These are phyloP conservation scores for Autographa pulchrina DNA, from an alignment of 2,888 invertebrate genomes.

Conservation along the genomic window DNA sequence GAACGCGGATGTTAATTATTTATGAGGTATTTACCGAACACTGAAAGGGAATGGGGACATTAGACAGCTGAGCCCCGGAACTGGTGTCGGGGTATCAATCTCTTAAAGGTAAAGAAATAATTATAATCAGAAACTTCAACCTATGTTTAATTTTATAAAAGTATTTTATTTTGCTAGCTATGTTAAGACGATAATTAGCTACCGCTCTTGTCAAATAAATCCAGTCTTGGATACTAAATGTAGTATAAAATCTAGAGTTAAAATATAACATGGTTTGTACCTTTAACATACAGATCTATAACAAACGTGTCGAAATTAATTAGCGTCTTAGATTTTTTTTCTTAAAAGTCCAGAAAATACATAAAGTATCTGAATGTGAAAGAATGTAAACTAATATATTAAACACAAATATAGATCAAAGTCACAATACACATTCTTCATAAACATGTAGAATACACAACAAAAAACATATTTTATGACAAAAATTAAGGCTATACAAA, in stretches of 20 bases:
- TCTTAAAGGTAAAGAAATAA: background rate
- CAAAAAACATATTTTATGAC: conserved; percentile 46
- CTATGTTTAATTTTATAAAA: background rate
- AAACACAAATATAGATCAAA: conserved; percentile 19
- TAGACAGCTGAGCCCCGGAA: background rate
- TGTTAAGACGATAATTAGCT: too few species aligned
- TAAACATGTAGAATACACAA: conserved; percentile 44
- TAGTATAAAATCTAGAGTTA: too few species aligned
- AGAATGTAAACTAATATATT: conserved; percentile 17
- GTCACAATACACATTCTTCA: conserved; percentile 49
- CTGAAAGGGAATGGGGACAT: conserved; percentile 25
- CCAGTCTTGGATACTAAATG: too few species aligned
- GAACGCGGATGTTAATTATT: conserved; percentile 66
- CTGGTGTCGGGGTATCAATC: background rate
- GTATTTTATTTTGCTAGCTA: too few species aligned
- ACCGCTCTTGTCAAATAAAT: too few species aligned
- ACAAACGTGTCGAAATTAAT: too few species aligned
- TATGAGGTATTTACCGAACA: conserved; percentile 50
- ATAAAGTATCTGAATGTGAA: background rate
- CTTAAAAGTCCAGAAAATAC: too few species aligned
- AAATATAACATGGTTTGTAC: too few species aligned
- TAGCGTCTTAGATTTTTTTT: too few species aligned
- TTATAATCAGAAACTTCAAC: too few species aligned
- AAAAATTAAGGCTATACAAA: conserved; percentile 67
- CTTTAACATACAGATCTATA: too few species aligned